Percentiles rank a stretch among this genome's conserved stretches.
Conservation (phyloP, 1,140 invertebrate species). For the Pogonognathellus flavescens region DNA sequence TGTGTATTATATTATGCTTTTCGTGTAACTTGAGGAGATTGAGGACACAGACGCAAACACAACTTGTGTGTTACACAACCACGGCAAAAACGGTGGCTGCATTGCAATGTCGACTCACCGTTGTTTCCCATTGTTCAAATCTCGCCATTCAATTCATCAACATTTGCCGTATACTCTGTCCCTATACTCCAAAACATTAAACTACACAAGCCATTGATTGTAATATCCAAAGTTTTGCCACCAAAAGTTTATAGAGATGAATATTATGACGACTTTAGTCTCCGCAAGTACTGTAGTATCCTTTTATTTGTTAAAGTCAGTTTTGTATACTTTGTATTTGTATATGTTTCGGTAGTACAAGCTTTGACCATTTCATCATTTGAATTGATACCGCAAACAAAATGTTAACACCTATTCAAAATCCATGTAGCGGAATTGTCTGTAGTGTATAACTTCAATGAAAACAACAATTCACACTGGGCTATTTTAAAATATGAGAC, state of each 20-base stretch:
- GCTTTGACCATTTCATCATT: background rate
- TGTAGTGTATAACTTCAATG: background rate
- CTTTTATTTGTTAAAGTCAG: background rate
- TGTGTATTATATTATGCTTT: background rate
- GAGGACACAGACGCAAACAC: background rate
- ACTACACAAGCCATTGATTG: too few species aligned
- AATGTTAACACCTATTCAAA: conserved; percentile 38
- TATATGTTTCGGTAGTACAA: background rate
- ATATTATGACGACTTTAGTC: background rate
- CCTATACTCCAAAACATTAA: background rate
- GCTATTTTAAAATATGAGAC: background rate
- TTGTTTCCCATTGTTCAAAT: conserved; percentile 3
- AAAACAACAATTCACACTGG: background rate
- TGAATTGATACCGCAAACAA: conserved; percentile 6
- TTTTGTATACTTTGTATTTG: background rate
- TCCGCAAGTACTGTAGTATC: background rate
- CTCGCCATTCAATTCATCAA: conserved; percentile 1
- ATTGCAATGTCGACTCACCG: background rate
- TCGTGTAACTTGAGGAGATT: background rate
- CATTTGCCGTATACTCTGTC: background rate
- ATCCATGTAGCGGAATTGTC: background rate
- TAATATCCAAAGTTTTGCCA: too few species aligned
- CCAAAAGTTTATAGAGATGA: background rate
- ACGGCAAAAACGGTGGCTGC: background rate
- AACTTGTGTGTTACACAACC: background rate